Percentiles rank a stretch among this genome's conserved stretches.
phyloP scores from a whole-genome alignment of 2,888 invertebrate species.

The Orthosia incerta region DNA sequence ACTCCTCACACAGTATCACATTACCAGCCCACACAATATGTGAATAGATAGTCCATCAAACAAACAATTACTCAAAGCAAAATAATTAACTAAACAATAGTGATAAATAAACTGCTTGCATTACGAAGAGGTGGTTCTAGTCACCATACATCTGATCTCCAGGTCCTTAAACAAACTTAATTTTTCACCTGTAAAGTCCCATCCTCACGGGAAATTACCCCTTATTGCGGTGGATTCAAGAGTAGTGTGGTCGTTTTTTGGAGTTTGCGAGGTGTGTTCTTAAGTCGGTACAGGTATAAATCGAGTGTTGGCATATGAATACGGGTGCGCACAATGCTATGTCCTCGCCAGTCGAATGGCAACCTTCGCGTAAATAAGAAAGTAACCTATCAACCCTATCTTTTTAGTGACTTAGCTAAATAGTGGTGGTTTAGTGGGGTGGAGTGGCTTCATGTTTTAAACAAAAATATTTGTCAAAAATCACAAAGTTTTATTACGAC shows the following conservation, averaged over 20 bases:
- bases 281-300: conserved; percentile 79
- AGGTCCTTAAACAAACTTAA: conserved; percentile 28
- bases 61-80: conserved; percentile 83
- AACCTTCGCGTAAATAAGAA: conserved; percentile 78
- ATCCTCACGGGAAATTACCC: not conserved
- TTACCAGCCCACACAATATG: conserved; percentile 64
- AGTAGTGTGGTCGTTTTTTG: not conserved
- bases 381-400: conserved; percentile 80
- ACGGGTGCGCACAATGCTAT: conserved; percentile 82
- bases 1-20: conserved; percentile 54
- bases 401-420: conserved; percentile 73
- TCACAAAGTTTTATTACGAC: not conserved
- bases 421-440: conserved; percentile 56
- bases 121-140: conserved; percentile 74
- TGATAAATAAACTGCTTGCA: conserved; percentile 82
- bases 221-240: conserved; percentile 11
- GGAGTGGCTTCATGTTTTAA: conserved; percentile 14
- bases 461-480: not conserved
- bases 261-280: not conserved
- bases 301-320: conserved; percentile 87
- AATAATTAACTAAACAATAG: conserved; percentile 83
- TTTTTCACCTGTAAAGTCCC: not conserved
- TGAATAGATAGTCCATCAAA: conserved; percentile 73
- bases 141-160: conserved; percentile 80
- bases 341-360: conserved; percentile 72